These are phyloP conservation scores for Rhinolophus sinicus DNA, from an alignment of 2,113 vertebrate species.

Conservation along the genomic window DNA sequence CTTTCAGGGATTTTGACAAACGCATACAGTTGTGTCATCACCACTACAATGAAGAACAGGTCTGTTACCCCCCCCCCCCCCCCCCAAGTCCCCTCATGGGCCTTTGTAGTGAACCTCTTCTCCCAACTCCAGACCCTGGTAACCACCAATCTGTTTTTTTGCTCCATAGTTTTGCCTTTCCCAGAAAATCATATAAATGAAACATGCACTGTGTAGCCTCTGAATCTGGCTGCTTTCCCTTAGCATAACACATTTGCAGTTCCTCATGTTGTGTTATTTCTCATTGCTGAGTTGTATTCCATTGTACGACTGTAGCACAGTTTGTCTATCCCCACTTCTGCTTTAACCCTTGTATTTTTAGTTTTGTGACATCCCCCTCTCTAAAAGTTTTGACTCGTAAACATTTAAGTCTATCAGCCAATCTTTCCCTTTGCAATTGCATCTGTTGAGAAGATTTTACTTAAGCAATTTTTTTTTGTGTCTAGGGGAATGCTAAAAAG, in stretches of 20 bases:
- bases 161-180: not conserved
- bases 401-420: not conserved
- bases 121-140: not conserved
- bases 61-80: not conserved
- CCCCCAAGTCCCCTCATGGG: accelerated
- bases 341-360: not conserved
- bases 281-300: not conserved
- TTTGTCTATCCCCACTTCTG: not conserved
- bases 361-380: not conserved
- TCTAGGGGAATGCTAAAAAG: not conserved
- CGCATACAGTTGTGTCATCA: not conserved
- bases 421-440: not conserved
- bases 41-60: not conserved
- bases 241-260: accelerated
- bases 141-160: not conserved
- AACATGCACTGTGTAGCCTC: accelerated
- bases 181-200: not conserved
- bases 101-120: not conserved
- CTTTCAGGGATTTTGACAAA: not conserved
- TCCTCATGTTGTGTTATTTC: accelerated
- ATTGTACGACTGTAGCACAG: accelerated
- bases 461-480: not conserved
- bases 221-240: not conserved
- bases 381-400: not conserved
- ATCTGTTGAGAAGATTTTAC: not conserved